A percentile compares a stretch with the other conserved stretches of the same genome.
Evolutionary conservation across 1,140 invertebrate genomes (phyloP).

Genomic region (Phymastichus coffea): DNA sequence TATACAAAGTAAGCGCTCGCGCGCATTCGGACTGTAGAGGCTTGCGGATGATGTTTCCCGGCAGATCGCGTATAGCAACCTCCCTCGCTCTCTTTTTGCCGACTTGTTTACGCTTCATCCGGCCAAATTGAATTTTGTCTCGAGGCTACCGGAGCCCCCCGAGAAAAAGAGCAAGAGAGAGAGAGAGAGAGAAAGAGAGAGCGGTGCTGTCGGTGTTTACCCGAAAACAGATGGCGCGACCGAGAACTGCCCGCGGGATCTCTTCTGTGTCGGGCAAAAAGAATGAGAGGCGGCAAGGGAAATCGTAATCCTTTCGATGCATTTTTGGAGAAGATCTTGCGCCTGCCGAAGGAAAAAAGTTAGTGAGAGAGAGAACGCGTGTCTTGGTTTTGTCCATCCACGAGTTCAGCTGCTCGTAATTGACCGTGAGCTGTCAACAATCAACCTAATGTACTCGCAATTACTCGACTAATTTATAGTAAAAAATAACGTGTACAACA

Average conservation of each 20-base stretch:
- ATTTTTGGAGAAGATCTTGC: neutral
- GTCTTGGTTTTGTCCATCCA: too few species aligned
- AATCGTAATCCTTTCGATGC: constrained; percentile 45
- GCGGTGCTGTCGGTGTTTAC: constrained; percentile 47
- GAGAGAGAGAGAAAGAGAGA: constrained; percentile 39
- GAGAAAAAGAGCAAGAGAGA: constrained; percentile 8
- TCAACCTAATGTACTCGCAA: too few species aligned
- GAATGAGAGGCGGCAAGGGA: constrained; percentile 20
- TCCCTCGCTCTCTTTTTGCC: constrained; percentile 41
- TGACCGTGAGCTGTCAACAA: too few species aligned
- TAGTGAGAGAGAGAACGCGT: neutral
- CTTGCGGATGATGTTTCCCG: neutral
- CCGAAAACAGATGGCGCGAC: constrained; percentile 48
- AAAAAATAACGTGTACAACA: too few species aligned
- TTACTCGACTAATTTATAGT: too few species aligned
- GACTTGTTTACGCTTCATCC: constrained; percentile 50
- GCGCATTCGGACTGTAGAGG: constrained; percentile 9
- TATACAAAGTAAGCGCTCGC: too few species aligned
- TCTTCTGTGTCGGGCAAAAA: neutral
- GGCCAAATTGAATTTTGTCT: constrained; percentile 52
- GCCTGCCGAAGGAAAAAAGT: neutral
- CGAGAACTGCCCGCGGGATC: constrained; percentile 33
- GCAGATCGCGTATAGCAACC: neutral
- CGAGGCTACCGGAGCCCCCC: constrained; percentile 37
- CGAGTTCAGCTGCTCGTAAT: too few species aligned